These are phyloP conservation scores for Anthonomus grandis DNA, from an alignment of 1,140 invertebrate genomes.

Conservation along the genomic window DNA sequence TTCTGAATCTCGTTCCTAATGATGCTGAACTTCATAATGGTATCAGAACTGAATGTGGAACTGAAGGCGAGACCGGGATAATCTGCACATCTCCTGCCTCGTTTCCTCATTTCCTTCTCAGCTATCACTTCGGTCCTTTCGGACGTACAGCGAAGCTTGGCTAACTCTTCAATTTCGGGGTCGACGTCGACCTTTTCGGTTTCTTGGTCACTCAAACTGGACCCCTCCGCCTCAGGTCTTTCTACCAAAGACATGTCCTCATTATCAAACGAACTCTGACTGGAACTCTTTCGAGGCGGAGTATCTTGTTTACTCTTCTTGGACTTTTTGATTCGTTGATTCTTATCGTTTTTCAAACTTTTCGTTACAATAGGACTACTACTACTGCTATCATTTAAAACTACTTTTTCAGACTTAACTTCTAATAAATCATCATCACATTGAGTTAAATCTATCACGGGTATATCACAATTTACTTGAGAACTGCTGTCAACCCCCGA, in stretches of 20 bases:
- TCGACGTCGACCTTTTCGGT: slow-evolving; percentile 57
- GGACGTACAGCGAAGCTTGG: slow-evolving; percentile 80
- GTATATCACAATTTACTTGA: slow-evolving; percentile 37
- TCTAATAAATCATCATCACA: slow-evolving; percentile 40
- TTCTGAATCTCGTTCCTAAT: slow-evolving; percentile 97
- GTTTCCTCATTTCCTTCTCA: slow-evolving; percentile 72
- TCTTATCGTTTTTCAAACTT: slow-evolving; percentile 35
- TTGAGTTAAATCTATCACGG: slow-evolving; percentile 48
- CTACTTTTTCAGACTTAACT: slow-evolving; percentile 27
- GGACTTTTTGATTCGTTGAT: slow-evolving; percentile 32
- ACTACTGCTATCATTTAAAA: slow-evolving; percentile 24
- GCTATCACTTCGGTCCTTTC: slow-evolving; percentile 83
- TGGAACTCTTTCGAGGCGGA: not conserved
- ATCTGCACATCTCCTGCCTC: slow-evolving; percentile 76
- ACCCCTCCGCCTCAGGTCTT: slow-evolving; percentile 53
- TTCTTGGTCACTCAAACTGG: slow-evolving; percentile 53
- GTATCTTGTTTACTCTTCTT: slow-evolving; percentile 22
- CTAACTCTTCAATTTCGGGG: slow-evolving; percentile 72
- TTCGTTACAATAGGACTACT: slow-evolving; percentile 22
- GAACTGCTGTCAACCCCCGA: slow-evolving; percentile 25
- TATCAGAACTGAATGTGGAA: slow-evolving; percentile 93
- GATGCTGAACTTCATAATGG: slow-evolving; percentile 96
- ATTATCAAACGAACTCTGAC: not conserved
- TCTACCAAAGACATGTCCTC: slow-evolving; percentile 52
- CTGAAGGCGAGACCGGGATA: slow-evolving; percentile 88